A percentile compares a stretch with the other conserved stretches of the same genome.
phyloP scores from a whole-genome alignment of 2,888 invertebrate species.

The Orthonychiurus folsomi region DNA sequence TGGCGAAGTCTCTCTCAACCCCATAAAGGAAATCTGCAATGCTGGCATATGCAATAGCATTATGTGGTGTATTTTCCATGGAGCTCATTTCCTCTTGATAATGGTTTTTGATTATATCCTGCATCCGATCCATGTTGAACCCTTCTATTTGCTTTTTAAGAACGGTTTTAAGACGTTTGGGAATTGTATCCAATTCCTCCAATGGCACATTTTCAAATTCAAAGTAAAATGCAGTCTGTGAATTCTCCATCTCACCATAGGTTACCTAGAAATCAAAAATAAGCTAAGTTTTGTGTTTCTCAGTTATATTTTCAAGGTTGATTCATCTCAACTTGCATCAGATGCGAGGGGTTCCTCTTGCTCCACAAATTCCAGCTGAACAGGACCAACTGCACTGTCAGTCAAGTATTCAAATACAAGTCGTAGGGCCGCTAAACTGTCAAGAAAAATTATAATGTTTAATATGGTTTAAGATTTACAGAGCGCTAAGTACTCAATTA shows the following conservation, averaged over 20 bases:
- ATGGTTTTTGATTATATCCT: slow-evolving; percentile 61
- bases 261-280: slow-evolving; percentile 50
- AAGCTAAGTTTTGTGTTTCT: not conserved
- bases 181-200: slow-evolving; percentile 56
- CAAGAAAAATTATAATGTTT: slow-evolving; percentile 5
- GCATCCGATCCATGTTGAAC: slow-evolving; percentile 67
- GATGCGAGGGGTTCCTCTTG: slow-evolving; percentile 70
- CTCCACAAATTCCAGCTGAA: slow-evolving; percentile 75
- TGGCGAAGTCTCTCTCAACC: slow-evolving; percentile 51
- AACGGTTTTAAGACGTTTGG: slow-evolving; percentile 50
- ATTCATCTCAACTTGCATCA: slow-evolving; percentile 54
- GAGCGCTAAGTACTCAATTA: not conserved
- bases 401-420: slow-evolving; percentile 70
- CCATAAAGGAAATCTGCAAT: slow-evolving; percentile 80
- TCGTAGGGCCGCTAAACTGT: slow-evolving; percentile 29
- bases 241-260: slow-evolving; percentile 63
- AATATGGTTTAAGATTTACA: not conserved
- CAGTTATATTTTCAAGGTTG: too few species aligned
- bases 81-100: slow-evolving; percentile 59
- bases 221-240: slow-evolving; percentile 59
- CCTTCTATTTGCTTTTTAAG: slow-evolving; percentile 47
- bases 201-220: slow-evolving; percentile 66
- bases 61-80: slow-evolving; percentile 68
- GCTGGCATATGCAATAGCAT: slow-evolving; percentile 63
- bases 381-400: slow-evolving; percentile 75